Conservation (phyloP, 1,140 invertebrate genomes). For the Hyphantria cunea region DNA sequence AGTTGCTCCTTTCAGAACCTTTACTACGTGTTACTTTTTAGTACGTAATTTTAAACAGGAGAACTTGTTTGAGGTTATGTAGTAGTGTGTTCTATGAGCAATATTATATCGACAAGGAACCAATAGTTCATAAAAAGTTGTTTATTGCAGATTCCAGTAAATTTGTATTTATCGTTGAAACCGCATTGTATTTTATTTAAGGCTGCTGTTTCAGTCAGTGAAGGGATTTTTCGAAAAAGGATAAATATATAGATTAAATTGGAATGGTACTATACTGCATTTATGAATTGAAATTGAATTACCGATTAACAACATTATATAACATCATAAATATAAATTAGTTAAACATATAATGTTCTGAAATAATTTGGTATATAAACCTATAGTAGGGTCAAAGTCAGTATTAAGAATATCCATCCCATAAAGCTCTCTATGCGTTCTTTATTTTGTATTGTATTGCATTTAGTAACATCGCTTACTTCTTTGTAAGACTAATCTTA, state of each 20-base stretch:
- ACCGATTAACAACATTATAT: no score
- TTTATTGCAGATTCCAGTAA: constrained; percentile 1
- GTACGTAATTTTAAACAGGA: constrained; percentile 16
- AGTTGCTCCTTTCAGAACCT: constrained; percentile 45
- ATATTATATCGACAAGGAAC: not conserved
- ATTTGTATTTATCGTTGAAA: not conserved
- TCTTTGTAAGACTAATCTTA: constrained; percentile 22
- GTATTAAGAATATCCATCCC: constrained; percentile 19
- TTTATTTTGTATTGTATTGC: constrained; percentile 30
- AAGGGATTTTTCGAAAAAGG: no score
- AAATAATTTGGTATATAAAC: no score
- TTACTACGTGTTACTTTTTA: constrained; percentile 34
- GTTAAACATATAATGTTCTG: no score
- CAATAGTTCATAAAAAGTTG: not conserved
- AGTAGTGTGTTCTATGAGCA: not conserved
- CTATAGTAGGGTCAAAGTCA: constrained; percentile 31
- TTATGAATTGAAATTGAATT: no score
- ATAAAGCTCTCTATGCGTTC: constrained; percentile 31
- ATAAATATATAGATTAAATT: no score
- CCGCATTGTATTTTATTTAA: not conserved
- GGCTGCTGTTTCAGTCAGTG: no score
- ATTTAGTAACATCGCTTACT: constrained; percentile 28
- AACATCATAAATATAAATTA: no score
- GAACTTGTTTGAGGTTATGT: constrained; percentile 6
- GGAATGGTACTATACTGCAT: no score